A percentile compares a stretch with the other conserved stretches of the same genome.
These are phyloP conservation scores for Corapipo altera DNA, from an alignment of 2,113 vertebrate genomes.

Conservation along the genomic window DNA sequence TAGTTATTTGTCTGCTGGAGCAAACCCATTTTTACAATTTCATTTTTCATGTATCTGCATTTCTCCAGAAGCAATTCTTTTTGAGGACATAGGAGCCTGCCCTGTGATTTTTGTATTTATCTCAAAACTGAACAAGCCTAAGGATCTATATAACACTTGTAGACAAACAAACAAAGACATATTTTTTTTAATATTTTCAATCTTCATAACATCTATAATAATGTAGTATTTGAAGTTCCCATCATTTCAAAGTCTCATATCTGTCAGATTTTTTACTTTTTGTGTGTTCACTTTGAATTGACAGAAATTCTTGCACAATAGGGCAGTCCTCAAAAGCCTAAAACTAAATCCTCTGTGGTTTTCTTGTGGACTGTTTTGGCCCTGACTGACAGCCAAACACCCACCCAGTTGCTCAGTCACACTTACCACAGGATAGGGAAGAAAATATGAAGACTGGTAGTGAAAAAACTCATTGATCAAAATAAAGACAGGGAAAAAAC, in stretches of 20 bases:
- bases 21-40: background rate
- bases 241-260: background rate
- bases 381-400: background rate
- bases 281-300: background rate
- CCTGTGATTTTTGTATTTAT: background rate
- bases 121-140: background rate
- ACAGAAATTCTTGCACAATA: background rate
- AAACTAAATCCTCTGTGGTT: background rate
- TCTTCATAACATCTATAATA: background rate
- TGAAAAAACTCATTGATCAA: background rate
- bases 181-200: background rate
- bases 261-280: background rate
- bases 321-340: background rate
- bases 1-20: background rate
- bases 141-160: background rate
- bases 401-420: background rate
- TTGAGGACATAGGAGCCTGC: background rate
- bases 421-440: background rate
- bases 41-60: background rate
- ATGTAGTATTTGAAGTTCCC: background rate
- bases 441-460: background rate
- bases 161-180: background rate
- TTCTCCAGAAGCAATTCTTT: background rate
- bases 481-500: background rate
- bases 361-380: background rate